These are phyloP conservation scores for Octonoba sinensis DNA, from an alignment of 2,888 invertebrate species.

Conservation along the genomic window DNA sequence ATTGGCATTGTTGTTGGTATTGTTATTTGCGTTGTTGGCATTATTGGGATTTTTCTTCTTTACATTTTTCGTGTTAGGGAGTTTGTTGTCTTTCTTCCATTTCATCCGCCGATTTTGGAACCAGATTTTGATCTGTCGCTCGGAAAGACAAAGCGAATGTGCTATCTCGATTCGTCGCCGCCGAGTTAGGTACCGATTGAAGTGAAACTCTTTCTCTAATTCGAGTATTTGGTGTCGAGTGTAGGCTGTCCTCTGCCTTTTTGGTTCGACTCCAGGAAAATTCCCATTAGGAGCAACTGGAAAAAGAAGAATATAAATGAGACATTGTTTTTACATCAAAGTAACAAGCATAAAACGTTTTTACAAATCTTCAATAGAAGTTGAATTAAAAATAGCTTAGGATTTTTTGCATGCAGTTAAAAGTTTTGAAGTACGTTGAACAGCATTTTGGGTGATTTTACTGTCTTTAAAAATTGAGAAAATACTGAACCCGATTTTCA, in stretches of 20 bases:
- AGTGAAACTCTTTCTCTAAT: conserved; percentile 97
- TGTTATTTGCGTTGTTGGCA: conserved; percentile 73
- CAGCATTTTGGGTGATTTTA: too few relatives aligned
- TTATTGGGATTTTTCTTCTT: conserved; percentile 78
- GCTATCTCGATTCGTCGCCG: conserved; percentile 97
- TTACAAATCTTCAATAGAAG: too few relatives aligned
- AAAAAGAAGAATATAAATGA: conserved; percentile 13
- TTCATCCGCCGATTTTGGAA: conserved; percentile 83
- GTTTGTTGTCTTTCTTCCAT: conserved; percentile 89
- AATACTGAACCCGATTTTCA: too few relatives aligned
- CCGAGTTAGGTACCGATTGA: conserved; percentile 95
- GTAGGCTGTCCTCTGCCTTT: conserved; percentile 95
- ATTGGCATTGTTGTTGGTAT: conserved; percentile 45
- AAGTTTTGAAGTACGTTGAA: too few relatives aligned
- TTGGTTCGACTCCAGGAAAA: conserved; percentile 93
- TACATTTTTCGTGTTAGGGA: conserved; percentile 86
- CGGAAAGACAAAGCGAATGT: conserved; percentile 92
- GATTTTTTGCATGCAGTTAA: too few relatives aligned
- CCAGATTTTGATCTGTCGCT: conserved; percentile 91
- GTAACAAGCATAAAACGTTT: too few relatives aligned
- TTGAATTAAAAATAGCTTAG: too few relatives aligned
- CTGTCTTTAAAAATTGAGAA: too few relatives aligned
- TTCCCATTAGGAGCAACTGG: conserved; percentile 70
- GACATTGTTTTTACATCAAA: background rate
- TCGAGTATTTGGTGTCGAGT: conserved; percentile 98